Evolutionary conservation across 2,888 invertebrate species (phyloP), one percentile per base, ranked within the genome.

Genomic region (Netelia fuscicornis): DNA sequence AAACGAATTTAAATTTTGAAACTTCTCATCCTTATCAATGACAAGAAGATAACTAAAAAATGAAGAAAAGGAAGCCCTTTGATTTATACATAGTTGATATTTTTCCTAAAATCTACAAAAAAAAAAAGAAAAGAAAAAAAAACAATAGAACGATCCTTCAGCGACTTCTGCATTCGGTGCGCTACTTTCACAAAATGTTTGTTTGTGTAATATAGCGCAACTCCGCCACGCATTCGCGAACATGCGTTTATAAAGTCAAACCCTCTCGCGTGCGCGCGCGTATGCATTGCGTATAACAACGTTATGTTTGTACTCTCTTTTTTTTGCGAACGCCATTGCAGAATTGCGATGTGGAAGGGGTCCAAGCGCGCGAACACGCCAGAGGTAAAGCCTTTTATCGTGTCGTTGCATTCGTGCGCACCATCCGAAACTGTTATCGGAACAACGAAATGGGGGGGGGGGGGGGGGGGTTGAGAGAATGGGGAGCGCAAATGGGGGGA

Each of bases 321-420:
- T 58, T 64, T 30, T 65, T 65, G 2, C 44, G 0, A 10, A 9
- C 17, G 20, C 11, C 17, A 65, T 65, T 11, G 48, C 48, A 13
- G 44, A 65, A 44, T 10, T 10, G 2, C n/a, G 17, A 6, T n/a
- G 17, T 9, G 44, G 65, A n/a, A 30, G 65, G 42, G 44, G 44
- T 11, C 9, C 42, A 20, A 48, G 48, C 65, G 65, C n/a, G 65
- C 11, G 68, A 68, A 65, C 42, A 68, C n/a, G 52, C 52, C 52
- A 52, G 68, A 68, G 52, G 68, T 70, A 71, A 71, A 54, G 30
- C 58, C 62, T 81, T 81, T 81, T 76, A 81, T 81, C 81, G 76
- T 56, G 62, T 70, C 56, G 60, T 30, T 62, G 70, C 37, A 81
- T 70, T 70, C 64, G 54, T 70, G 75, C 68, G 67, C 67, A 37